Percentiles rank a stretch among this genome's conserved stretches.
Conservation (phyloP, 2,797 vertebrate species). For the Mus spretus region DNA sequence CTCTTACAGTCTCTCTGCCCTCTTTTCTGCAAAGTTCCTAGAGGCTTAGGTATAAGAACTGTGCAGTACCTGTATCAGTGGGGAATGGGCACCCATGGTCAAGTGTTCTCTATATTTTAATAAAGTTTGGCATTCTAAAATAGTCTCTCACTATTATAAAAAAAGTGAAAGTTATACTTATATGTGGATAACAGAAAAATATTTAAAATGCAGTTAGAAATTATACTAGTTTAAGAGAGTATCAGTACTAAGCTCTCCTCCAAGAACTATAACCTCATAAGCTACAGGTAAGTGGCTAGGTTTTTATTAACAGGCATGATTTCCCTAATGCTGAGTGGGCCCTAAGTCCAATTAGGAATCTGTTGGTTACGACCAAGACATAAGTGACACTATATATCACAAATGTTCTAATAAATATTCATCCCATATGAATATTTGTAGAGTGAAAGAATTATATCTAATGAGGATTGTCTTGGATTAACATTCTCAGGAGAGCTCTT, state of each 20-base stretch:
- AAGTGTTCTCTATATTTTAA: background rate
- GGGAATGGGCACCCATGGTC: background rate
- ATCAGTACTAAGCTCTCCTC: background rate
- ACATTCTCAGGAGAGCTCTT: background rate
- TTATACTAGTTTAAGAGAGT: background rate
- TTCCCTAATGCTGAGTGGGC: background rate
- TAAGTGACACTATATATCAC: background rate
- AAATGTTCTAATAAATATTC: background rate
- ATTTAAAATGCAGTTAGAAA: background rate
- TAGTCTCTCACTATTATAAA: background rate
- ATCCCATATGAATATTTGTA: background rate
- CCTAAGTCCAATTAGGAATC: background rate
- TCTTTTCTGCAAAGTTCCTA: background rate
- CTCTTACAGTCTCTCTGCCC: background rate
- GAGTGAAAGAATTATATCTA: conserved; percentile 7
- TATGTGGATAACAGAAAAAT: background rate
- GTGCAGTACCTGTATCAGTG: no score
- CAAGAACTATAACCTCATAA: background rate
- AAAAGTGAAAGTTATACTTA: background rate
- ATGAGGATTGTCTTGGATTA: background rate
- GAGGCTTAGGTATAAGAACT: background rate
- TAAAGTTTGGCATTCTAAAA: background rate
- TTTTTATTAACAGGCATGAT: background rate
- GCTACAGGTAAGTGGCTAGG: background rate
- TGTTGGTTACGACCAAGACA: no score